Base-by-base conservation (phyloP, 2,113 vertebrate species). In the Capreolus pygargus region DNA sequence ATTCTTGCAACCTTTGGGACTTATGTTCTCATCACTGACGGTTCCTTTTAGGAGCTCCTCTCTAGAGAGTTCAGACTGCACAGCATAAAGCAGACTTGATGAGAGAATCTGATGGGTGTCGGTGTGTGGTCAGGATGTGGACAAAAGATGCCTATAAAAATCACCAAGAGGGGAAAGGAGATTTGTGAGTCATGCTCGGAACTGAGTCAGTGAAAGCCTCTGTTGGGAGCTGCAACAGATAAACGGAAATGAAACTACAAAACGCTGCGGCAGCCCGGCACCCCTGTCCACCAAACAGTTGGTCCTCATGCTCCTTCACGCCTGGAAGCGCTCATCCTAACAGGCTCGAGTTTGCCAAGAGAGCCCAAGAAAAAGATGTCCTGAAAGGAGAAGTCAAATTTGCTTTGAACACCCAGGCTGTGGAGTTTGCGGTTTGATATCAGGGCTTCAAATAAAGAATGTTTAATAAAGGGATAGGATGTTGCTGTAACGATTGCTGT, bases 231-330 rank as follows among this genome's bases (percentile, higher is more conserved):
- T 4, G 13, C 39, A 45, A n/a, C 25, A 7, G 43, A 86, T 89
- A 94, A 84, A 90, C 70, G 11, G 5, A 94, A 93, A 94, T 21
- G 36, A 91, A 78, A 0, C 2, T n/a, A 25, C 28, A 30, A 86
- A 96, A 39, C 0, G 0, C 39, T 1, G 23, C 57, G 5, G 0
- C 0, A 21, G 91, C 70, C 86, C 14, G 1, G 47, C 5, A 12
- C 30, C 39, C 19, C 43, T 13, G 8, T 47, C 45, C 45, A 54
- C 4, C 0, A 19, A 52, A 54, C 50, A 1, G 19, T 16, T 21
- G 10, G 17, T 58, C 23, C 43, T 39, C 14, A n/a, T 0, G 16
- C 39, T 57, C 50, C n/a, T 43, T 27, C 6, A 0, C 19, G 78
- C 12, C 47, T 17, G 36, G 89, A 55, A 70, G 78, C 5, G 1